Percentiles rank a stretch among this genome's conserved stretches.
phyloP scores from a whole-genome alignment of 2,797 vertebrate species.

The Crax fasciolata region DNA sequence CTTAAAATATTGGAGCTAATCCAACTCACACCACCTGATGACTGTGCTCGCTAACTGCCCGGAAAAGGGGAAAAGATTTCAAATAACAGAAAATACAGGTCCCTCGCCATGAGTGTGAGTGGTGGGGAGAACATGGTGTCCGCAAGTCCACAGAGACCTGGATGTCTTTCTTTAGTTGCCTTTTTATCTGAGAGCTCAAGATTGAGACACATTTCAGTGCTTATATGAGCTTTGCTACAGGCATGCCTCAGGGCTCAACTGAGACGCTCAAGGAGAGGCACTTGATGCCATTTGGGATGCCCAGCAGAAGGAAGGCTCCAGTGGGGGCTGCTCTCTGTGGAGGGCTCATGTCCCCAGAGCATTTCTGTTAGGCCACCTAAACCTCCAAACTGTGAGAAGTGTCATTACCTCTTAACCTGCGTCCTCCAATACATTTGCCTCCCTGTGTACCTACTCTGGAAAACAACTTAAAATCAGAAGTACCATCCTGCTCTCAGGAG shows the following conservation, averaged over 20 bases:
- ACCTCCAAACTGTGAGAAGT: background rate
- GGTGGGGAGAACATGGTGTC: background rate
- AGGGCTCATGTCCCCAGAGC: background rate
- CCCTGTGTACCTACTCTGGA: background rate
- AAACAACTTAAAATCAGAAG: background rate
- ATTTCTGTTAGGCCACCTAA: background rate
- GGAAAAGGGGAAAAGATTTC: background rate
- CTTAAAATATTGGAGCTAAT: slow-evolving; percentile 36
- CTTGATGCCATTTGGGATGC: background rate
- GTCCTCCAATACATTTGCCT: background rate
- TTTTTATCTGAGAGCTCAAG: background rate
- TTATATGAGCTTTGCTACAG: background rate
- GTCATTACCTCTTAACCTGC: background rate
- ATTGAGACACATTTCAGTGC: background rate
- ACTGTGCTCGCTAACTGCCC: background rate
- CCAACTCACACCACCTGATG: slow-evolving; percentile 11
- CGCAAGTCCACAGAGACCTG: background rate
- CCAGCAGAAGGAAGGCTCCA: background rate
- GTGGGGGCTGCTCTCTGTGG: background rate
- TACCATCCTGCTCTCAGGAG: background rate
- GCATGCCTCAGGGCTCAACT: background rate
- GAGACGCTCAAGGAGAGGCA: background rate
- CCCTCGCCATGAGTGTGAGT: background rate
- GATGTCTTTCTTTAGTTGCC: background rate
- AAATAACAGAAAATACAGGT: background rate